phyloP scores from a whole-genome alignment of 2,113 vertebrate species.

The Castor canadensis region DNA sequence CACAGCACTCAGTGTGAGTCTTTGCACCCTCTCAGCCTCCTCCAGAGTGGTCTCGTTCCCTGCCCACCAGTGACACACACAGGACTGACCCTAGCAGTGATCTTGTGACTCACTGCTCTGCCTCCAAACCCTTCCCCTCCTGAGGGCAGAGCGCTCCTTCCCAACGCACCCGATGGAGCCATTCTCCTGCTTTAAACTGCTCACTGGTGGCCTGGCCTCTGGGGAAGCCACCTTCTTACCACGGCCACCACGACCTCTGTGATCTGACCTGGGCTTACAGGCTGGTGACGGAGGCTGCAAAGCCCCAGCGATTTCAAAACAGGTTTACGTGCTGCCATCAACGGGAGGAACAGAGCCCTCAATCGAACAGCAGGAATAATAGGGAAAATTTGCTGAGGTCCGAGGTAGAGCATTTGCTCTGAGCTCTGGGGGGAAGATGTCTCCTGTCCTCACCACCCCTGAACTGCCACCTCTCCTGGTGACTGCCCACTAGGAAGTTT shows the following conservation, averaged over 20 bases:
- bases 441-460: background rate
- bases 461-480: background rate
- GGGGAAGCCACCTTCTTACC: background rate
- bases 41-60: background rate
- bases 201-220: rapidly evolving
- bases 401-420: no score
- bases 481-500: background rate
- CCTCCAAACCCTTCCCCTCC: background rate
- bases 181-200: background rate
- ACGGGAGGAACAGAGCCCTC: background rate
- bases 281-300: no score
- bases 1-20: rapidly evolving
- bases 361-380: background rate
- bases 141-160: background rate
- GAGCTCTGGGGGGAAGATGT: no score
- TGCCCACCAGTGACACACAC: no score
- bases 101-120: background rate
- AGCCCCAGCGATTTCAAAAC: background rate
- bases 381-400: background rate
- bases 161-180: rapidly evolving
- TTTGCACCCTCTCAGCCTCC: rapidly evolving
- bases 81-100: background rate
- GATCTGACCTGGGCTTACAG: background rate
- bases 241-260: background rate
- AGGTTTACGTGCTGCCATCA: background rate